phyloP scores from a whole-genome alignment of 1,140 invertebrate genomes.

The Oryctes rhinoceros region DNA sequence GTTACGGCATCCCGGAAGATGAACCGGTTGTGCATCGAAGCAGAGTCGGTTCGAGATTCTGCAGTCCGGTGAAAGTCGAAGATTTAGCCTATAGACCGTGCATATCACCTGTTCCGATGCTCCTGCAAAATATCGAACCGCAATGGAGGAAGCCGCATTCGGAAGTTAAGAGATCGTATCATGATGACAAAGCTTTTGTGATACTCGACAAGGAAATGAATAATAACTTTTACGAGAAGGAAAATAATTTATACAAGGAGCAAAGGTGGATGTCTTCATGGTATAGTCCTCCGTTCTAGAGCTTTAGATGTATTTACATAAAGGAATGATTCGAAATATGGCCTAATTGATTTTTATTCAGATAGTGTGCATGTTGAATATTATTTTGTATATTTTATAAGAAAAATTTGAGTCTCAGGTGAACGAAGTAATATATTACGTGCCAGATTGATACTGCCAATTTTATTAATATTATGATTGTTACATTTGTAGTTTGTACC shows the following conservation, averaged over 20 bases:
- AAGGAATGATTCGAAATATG: background rate
- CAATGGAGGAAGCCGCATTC: conserved; percentile 32
- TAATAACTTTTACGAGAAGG: conserved; percentile 40
- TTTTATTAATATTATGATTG: conserved; percentile 14
- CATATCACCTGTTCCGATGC: conserved; percentile 43
- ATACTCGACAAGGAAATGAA: conserved; percentile 44
- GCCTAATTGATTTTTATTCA: background rate
- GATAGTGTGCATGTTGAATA: background rate
- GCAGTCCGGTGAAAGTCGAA: conserved; percentile 45
- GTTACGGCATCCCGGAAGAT: background rate
- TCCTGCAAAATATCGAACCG: conserved; percentile 19
- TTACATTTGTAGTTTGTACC: conserved; percentile 40
- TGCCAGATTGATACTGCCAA: conserved; percentile 39
- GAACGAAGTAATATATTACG: conserved; percentile 20
- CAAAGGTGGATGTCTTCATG: conserved; percentile 53
- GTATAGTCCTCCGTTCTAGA: conserved; percentile 45
- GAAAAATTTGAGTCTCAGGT: conserved; percentile 24
- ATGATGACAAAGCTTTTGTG: conserved; percentile 37
- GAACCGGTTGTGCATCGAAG: conserved; percentile 19
- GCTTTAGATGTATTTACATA: conserved; percentile 17
- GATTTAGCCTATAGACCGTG: conserved; percentile 47
- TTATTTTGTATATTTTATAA: background rate
- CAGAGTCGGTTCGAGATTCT: conserved; percentile 42
- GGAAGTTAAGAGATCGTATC: conserved; percentile 1
- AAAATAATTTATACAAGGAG: conserved; percentile 47